Percentiles rank a stretch among this genome's conserved stretches.
These are phyloP conservation scores for Oxyteleia sp. DNA, from an alignment of 2,888 invertebrate genomes.

Conservation along the genomic window DNA sequence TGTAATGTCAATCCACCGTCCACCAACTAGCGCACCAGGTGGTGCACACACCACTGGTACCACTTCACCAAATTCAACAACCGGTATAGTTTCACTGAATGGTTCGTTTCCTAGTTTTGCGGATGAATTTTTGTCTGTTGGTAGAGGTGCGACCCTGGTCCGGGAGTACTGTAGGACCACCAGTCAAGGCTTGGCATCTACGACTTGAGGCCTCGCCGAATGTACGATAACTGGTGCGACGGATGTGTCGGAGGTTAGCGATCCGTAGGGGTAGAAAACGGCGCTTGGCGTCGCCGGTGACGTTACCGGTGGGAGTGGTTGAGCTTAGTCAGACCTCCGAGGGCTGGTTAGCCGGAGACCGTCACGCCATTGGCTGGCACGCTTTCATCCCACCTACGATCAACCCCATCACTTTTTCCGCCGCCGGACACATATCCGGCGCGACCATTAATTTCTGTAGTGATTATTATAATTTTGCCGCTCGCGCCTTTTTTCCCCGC, in stretches of 20 bases:
- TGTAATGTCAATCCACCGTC: constrained; percentile 16
- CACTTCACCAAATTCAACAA: constrained; percentile 9
- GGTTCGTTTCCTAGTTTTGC: neutral
- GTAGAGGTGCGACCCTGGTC: neutral
- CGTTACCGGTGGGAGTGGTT: constrained; percentile 72
- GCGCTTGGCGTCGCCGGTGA: constrained; percentile 72
- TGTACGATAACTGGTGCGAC: constrained; percentile 71
- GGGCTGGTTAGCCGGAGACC: constrained; percentile 70
- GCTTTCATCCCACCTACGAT: constrained; percentile 62
- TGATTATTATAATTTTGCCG: constrained; percentile 70
- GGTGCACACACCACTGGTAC: constrained; percentile 7
- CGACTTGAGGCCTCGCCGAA: constrained; percentile 50
- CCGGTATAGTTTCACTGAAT: neutral
- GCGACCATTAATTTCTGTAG: constrained; percentile 73
- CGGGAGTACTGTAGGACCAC: neutral
- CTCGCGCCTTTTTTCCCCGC: constrained; percentile 51
- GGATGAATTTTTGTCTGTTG: neutral
- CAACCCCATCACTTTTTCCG: constrained; percentile 69
- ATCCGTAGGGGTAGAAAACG: constrained; percentile 64
- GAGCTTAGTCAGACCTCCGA: constrained; percentile 65
- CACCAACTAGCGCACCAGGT: neutral
- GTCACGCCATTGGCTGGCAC: constrained; percentile 58
- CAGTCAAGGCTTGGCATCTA: neutral
- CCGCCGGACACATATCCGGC: constrained; percentile 59
- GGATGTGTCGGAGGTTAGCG: constrained; percentile 60